Conservation (phyloP, 2,797 vertebrate species). For the Liasis olivaceus region DNA sequence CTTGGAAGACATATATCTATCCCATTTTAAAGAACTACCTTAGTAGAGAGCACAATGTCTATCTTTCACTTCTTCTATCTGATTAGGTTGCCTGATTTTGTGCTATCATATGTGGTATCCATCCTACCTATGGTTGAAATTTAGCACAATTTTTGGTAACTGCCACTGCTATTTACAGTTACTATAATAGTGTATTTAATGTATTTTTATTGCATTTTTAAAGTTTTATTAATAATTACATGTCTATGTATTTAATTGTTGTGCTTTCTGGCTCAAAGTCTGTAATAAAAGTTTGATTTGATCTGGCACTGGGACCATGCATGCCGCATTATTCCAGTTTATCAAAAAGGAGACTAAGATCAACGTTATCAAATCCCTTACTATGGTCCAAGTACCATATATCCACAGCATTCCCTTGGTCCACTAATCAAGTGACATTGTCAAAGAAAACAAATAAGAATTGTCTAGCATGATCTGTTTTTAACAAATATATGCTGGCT, state of each 20-base stretch:
- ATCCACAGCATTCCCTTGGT: not conserved
- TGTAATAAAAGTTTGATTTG: not conserved
- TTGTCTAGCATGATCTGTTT: not conserved
- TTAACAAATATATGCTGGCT: not conserved
- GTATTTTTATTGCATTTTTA: not conserved
- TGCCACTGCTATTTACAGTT: not conserved
- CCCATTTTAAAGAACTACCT: not conserved
- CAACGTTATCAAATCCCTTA: not conserved
- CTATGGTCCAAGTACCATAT: not conserved
- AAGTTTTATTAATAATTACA: not conserved
- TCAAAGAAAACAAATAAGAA: not conserved
- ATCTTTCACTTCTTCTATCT: not conserved
- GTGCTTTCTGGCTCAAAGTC: not conserved
- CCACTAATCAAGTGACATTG: not conserved
- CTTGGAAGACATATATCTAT: not conserved
- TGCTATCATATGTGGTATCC: not conserved
- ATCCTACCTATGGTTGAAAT: not conserved
- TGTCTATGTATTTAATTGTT: not conserved
- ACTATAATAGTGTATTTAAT: not conserved
- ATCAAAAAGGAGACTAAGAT: not conserved
- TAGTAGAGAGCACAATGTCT: not conserved
- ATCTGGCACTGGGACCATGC: not conserved
- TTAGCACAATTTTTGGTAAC: not conserved
- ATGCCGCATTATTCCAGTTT: not conserved
- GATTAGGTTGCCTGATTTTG: not conserved